Evolutionary conservation across 2,113 vertebrate genomes (phyloP), one percentile per base, ranked within the genome.

Genomic region (Rhinopomastus cyanomelas): DNA sequence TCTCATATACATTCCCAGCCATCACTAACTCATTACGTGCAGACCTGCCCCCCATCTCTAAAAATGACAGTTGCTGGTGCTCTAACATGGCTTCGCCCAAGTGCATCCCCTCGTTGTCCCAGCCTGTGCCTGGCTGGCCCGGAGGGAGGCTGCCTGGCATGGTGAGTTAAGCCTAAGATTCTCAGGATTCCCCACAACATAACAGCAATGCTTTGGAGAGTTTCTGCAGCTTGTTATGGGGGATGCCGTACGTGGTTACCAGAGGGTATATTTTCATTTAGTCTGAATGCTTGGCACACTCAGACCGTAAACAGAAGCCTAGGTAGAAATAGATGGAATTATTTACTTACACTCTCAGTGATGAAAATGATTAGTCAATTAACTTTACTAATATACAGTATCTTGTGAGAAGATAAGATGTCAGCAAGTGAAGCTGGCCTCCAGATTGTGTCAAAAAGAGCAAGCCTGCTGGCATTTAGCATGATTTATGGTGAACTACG

Each of bases 191-290:
- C 97, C 98, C 90, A 95, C 96, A 93, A 96, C 99, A 99, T 99
- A 98, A 98, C 98, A 97, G 98, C 97, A 96, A 94, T 97, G 97
- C 98, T 97, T 98, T 32, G 5, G 96, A 97, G 98, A 97, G 98
- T 98, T 98, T 98, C 98, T 98, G 96, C 98, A 98, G 98, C 99
- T 99, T 98, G 98, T 99, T 99, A 98, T 98, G 97, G 97, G 96
- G 93, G 97, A 99, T 99, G 98, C 99, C 98, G 5, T 25, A 92
- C 98, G 69, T 98, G 97, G 97, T 98, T 99, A 93, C 87, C 94
- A 93, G 87, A 98, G 98, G 97, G 98, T 98, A 98, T 98, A 98
- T 99, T 99, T 99, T 98, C 98, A 99, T 98, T 98, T 98, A 98
- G 98, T 98, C 98, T 98, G 98, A 97, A 98, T 98, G 98, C 97